These are phyloP conservation scores for Xestia c-nigrum DNA, from an alignment of 2,888 invertebrate genomes.

Conservation along the genomic window DNA sequence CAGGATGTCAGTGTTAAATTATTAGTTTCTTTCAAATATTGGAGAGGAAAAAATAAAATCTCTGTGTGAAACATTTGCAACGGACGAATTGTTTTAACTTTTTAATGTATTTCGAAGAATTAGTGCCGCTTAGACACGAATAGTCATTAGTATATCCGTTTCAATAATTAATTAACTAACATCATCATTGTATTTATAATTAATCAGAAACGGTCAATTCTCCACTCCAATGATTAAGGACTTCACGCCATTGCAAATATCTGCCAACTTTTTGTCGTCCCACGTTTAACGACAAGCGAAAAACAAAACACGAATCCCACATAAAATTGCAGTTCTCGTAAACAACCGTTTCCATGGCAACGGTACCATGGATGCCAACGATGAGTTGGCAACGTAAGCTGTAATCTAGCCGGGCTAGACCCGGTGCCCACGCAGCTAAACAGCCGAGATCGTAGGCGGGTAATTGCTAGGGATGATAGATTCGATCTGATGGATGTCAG, in stretches of 20 bases:
- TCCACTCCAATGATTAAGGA: neutral
- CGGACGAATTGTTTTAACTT: slow-evolving; percentile 1
- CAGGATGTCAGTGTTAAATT: slow-evolving; percentile 10
- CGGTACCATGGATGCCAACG: slow-evolving; percentile 44
- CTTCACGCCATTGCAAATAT: slow-evolving; percentile 10
- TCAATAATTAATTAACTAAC: slow-evolving; percentile 11
- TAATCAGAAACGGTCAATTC: neutral
- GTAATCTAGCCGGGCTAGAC: slow-evolving; percentile 62
- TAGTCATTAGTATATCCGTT: slow-evolving; percentile 28
- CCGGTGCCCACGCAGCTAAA: slow-evolving; percentile 61
- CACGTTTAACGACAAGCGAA: slow-evolving; percentile 1
- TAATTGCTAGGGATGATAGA: slow-evolving; percentile 65
- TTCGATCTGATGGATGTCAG: slow-evolving; percentile 54
- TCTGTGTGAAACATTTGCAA: slow-evolving; percentile 5
- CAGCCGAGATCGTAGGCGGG: slow-evolving; percentile 56
- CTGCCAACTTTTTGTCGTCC: neutral
- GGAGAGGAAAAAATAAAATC: slow-evolving; percentile 13
- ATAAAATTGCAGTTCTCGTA: slow-evolving; percentile 20
- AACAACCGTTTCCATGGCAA: slow-evolving; percentile 50
- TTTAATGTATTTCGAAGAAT: neutral
- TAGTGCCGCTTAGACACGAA: slow-evolving; percentile 11
- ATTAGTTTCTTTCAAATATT: neutral
- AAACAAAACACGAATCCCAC: slow-evolving; percentile 25
- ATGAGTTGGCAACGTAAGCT: slow-evolving; percentile 49
- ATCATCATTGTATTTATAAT: neutral